phyloP scores from a whole-genome alignment of 2,113 vertebrate species.

The Girardinichthys multiradiatus region DNA sequence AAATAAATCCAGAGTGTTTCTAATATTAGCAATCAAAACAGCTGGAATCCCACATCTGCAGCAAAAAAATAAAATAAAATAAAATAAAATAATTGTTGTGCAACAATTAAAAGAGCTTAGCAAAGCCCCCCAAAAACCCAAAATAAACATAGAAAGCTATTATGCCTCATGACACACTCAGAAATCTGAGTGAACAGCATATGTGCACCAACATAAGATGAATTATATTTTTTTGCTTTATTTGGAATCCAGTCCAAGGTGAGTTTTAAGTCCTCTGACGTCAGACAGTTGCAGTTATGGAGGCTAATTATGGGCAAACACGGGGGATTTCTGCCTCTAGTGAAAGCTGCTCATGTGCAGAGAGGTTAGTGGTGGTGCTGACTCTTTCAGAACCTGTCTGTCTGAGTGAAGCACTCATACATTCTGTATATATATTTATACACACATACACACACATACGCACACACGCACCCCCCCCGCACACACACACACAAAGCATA shows the following conservation, averaged over 20 bases:
- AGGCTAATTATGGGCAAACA: conserved; percentile 72
- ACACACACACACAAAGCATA: not conserved
- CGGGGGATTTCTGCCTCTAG: conserved; percentile 67
- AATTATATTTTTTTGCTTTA: conserved; percentile 2
- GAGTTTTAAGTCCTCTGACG: conserved; percentile 67
- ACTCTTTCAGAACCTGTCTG: conserved; percentile 67
- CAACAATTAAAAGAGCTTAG: not conserved
- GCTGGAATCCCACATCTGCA: not conserved
- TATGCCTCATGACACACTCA: conserved; percentile 32
- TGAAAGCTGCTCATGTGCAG: conserved; percentile 54
- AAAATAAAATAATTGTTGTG: conserved; percentile 2
- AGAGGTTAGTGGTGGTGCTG: conserved; percentile 64
- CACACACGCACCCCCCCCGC: conserved; percentile 1
- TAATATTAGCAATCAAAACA: not conserved
- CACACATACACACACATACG: conserved; percentile 4
- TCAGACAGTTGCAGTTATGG: conserved; percentile 59
- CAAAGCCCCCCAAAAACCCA: conserved; percentile 5
- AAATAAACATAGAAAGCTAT: conserved; percentile 13
- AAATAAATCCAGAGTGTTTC: not conserved
- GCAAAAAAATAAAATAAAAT: not conserved
- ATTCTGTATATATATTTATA: conserved; percentile 4
- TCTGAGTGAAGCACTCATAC: conserved; percentile 53
- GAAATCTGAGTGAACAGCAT: conserved; percentile 38
- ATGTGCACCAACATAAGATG: conserved; percentile 34
- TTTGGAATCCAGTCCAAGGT: conserved; percentile 74